Evolutionary conservation across 2,797 vertebrate genomes (phyloP).

Genomic region (Silurus aristotelis): DNA sequence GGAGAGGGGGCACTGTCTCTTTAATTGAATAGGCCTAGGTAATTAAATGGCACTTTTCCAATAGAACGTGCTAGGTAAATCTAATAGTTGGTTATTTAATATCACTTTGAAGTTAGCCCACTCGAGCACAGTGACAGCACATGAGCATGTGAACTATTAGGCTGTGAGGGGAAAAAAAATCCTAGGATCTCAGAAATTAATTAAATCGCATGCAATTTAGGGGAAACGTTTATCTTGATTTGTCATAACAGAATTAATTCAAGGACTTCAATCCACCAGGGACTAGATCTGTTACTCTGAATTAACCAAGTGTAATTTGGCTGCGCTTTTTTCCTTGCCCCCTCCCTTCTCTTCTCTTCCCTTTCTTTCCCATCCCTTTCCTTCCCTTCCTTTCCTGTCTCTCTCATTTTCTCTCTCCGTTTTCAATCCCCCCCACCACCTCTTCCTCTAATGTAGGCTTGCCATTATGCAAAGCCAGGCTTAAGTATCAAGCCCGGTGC

Average conservation of each 20-base stretch:
- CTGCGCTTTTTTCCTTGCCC: slow-evolving; percentile 67
- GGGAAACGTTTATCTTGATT: slow-evolving; percentile 99
- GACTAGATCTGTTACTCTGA: slow-evolving; percentile 99
- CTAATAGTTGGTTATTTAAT: slow-evolving; percentile 99
- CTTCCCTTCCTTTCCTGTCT: slow-evolving; percentile 55
- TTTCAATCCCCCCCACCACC: slow-evolving; percentile 38
- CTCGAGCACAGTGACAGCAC: slow-evolving; percentile 96
- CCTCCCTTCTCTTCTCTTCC: neutral
- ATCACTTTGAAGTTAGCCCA: slow-evolving; percentile 99
- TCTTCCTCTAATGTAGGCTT: slow-evolving; percentile 85
- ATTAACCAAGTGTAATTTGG: slow-evolving; percentile 99
- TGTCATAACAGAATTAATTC: slow-evolving; percentile 99
- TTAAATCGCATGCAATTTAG: slow-evolving; percentile 99
- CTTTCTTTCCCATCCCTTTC: slow-evolving; percentile 6
- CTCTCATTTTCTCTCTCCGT: slow-evolving; percentile 35
- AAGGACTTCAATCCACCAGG: slow-evolving; percentile 99
- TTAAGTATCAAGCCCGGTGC: slow-evolving; percentile 95
- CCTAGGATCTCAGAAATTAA: slow-evolving; percentile 98
- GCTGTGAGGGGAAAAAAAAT: slow-evolving; percentile 74
- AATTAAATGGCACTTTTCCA: slow-evolving; percentile 99
- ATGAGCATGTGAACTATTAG: slow-evolving; percentile 98
- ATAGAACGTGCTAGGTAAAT: slow-evolving; percentile 99
- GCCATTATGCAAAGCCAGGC: slow-evolving; percentile 92
- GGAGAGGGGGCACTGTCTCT: slow-evolving; percentile 83
- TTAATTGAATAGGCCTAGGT: slow-evolving; percentile 99